A percentile compares a stretch with the other conserved stretches of the same genome.
Conservation (phyloP, 64 coral and sea anemone genomes). For the Pocillopora damicornis region DNA sequence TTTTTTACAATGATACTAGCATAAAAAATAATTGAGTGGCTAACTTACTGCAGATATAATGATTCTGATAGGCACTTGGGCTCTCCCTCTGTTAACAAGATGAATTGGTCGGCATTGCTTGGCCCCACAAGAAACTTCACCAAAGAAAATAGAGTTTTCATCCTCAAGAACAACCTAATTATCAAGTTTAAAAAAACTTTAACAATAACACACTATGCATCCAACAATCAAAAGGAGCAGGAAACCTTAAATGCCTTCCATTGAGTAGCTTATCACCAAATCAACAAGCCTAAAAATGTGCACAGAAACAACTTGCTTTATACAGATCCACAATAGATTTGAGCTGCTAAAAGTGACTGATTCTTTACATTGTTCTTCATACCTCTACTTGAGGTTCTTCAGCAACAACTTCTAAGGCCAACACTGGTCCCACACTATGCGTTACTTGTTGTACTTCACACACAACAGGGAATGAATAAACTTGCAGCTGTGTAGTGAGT, state of each 20-base stretch:
- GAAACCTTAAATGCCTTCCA: background rate
- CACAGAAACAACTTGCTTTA: background rate
- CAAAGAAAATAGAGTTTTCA: slow-evolving; percentile 29
- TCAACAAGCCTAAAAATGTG: too few species aligned
- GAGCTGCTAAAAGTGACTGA: background rate
- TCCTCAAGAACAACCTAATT: slow-evolving; percentile 32
- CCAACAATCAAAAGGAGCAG: background rate
- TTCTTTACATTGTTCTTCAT: background rate
- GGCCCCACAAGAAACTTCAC: slow-evolving; percentile 23
- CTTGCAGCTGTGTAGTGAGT: slow-evolving; percentile 47
- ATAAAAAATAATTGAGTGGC: background rate
- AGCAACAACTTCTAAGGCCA: slow-evolving; percentile 54
- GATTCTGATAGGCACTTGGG: slow-evolving; percentile 25
- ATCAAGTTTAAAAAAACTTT: background rate
- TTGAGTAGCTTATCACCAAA: too few species aligned
- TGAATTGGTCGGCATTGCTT: slow-evolving; percentile 35
- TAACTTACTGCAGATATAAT: slow-evolving; percentile 35
- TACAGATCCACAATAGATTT: background rate
- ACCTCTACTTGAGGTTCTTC: slow-evolving; percentile 61
- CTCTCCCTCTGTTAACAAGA: slow-evolving; percentile 27
- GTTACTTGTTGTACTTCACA: slow-evolving; percentile 29
- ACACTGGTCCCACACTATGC: slow-evolving; percentile 44
- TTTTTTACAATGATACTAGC: background rate
- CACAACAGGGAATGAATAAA: slow-evolving; percentile 46
- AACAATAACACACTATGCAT: background rate